Evolutionary conservation across 2,797 vertebrate species (phyloP).

Genomic region (Aphelocoma californica): DNA sequence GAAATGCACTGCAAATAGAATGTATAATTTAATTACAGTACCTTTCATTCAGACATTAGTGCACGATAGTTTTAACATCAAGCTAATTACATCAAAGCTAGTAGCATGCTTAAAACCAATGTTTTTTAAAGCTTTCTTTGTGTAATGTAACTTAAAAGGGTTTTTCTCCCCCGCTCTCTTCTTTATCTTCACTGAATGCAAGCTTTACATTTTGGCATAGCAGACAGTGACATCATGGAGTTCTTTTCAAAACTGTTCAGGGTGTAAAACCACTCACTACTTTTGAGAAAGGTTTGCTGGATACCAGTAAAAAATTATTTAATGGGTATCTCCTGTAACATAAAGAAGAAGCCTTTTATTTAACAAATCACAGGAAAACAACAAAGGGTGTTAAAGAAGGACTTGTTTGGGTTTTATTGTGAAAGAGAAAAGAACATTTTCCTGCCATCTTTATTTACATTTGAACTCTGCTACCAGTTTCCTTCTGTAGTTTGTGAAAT

Average conservation of each 20-base stretch:
- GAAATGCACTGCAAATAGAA: neutral
- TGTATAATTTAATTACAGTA: neutral
- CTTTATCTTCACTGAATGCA: neutral
- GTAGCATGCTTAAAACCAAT: neutral
- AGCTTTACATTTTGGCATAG: constrained; percentile 8
- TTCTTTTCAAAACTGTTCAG: neutral
- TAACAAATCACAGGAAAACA: neutral
- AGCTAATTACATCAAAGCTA: constrained; percentile 33
- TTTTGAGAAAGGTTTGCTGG: neutral
- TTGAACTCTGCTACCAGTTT: constrained; percentile 15
- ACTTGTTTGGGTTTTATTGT: constrained; percentile 2
- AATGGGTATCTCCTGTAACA: neutral
- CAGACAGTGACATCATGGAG: neutral
- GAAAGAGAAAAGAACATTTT: constrained; percentile 15
- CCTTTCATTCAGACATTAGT: constrained; percentile 19
- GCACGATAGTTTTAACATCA: constrained; percentile 47
- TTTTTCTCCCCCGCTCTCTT: neutral
- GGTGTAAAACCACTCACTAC: neutral
- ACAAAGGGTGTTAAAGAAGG: neutral
- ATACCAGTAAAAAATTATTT: neutral
- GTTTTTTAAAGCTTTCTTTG: neutral
- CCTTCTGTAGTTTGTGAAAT: constrained; percentile 11
- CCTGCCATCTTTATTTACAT: constrained; percentile 15
- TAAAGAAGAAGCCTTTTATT: neutral
- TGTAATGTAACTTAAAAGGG: neutral